These are phyloP conservation scores for Halocynthia roretzi DNA, from an alignment of 23 tunicate species.

Conservation along the genomic window DNA sequence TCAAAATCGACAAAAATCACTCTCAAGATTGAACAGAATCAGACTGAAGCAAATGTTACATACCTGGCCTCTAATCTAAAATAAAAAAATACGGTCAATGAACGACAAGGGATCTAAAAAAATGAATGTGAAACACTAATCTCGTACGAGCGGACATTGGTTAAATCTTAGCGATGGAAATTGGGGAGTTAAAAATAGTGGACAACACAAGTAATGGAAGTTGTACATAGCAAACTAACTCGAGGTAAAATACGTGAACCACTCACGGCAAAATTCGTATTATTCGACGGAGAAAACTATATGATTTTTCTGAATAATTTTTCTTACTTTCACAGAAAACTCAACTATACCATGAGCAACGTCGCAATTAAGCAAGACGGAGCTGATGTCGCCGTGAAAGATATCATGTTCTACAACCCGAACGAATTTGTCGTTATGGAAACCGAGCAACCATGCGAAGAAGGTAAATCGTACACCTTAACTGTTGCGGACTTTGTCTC, in stretches of 20 bases:
- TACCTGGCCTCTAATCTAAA: no score
- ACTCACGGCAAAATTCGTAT: no score
- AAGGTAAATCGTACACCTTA: slow-evolving; percentile 27
- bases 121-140: no score
- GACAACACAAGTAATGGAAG: background rate
- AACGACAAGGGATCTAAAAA: no score
- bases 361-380: slow-evolving; percentile 2
- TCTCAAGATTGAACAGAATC: no score
- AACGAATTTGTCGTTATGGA: slow-evolving; percentile 51
- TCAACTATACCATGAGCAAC: background rate
- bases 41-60: no score
- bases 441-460: slow-evolving; percentile 31
- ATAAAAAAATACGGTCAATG: no score
- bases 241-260: no score
- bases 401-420: slow-evolving; percentile 3
- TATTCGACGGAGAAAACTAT: background rate
- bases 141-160: no score
- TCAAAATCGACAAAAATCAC: background rate
- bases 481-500: slow-evolving; percentile 19
- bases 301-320: background rate
- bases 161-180: no score
- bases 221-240: no score
- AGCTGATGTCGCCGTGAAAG: slow-evolving; percentile 3
- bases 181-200: background rate
- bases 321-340: background rate